Conservation (phyloP, 2,888 invertebrate species). For the Petrolisthes manimaculis region DNA sequence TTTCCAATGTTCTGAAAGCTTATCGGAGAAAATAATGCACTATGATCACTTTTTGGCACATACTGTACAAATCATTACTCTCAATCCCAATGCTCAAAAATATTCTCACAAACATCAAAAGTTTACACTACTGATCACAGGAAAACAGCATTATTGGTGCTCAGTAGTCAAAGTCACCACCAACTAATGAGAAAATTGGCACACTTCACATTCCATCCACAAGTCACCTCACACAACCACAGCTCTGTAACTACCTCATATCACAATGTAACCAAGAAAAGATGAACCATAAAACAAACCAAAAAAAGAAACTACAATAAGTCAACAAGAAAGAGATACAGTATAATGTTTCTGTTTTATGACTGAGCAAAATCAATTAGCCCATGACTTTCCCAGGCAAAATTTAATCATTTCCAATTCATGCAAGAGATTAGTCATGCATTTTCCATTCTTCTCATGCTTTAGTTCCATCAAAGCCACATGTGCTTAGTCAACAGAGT, state of each 20-base stretch:
- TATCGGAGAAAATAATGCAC: too few relatives aligned
- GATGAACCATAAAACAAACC: constrained; percentile 1
- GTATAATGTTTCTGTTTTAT: constrained; percentile 17
- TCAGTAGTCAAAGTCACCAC: too few relatives aligned
- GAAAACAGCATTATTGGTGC: too few relatives aligned
- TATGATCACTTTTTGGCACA: too few relatives aligned
- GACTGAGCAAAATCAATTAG: neutral
- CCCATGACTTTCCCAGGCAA: constrained; percentile 13
- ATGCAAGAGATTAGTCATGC: neutral
- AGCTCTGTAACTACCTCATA: neutral
- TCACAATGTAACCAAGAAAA: neutral
- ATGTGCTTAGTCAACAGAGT: too few relatives aligned
- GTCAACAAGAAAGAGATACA: neutral
- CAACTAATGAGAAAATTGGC: too few relatives aligned
- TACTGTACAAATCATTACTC: too few relatives aligned
- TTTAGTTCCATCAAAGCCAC: neutral
- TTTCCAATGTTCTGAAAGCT: too few relatives aligned
- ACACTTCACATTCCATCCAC: neutral
- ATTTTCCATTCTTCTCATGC: neutral
- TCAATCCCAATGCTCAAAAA: too few relatives aligned
- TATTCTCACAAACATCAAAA: too few relatives aligned
- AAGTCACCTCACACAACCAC: neutral
- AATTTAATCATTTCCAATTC: neutral
- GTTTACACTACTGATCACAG: too few relatives aligned
- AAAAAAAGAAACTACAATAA: neutral